Base-by-base conservation (phyloP, 2,797 vertebrate species). In the Scomberomorus guttatus region DNA sequence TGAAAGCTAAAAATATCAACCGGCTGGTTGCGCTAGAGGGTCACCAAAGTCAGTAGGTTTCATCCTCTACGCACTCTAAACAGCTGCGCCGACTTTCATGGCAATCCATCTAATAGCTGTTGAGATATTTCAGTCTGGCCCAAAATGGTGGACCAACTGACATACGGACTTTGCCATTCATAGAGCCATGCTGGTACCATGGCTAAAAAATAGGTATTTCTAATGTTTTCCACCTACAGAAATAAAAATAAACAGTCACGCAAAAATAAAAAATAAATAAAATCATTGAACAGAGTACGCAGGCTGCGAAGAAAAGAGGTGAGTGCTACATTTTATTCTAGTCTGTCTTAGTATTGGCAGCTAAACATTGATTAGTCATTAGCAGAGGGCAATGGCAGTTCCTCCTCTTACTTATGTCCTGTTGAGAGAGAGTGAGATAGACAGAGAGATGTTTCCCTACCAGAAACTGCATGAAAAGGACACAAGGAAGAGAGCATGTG, bases 321-420 rank as follows among this genome's bases (percentile, higher is more conserved):
- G 15, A 63, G 46, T 44, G 7, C 13, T 46, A 64, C 62, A 3
- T 61, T 42, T 68, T 48, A 32, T 75, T 61, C 42, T 57, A 10
- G 11, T 63, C 6, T 46, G 32, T 79, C 42, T 56, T n/a, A 17
- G 14, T 69, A 68, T 74, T 59, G 80, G 51, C 63, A 80, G 44
- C 52, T 39, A 14, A 71, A 42, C 51, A 75, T 69, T 69, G 74
- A 77, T 68, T 68, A 42, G 37, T 71, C 60, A 71, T 82, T 73
- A 83, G 32, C 13, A 32, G 20, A 74, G 58, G 50, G 22, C 44
- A 34, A 17, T 14, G 22, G 24, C 72, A 8, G 32, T 59, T 54
- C 25, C 54, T 54, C 56, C n/a, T 68, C 51, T 48, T 20, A 52
- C 27, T 56, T 15, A 9, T 73, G 34, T 64, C 59, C 57, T 46